Percentiles rank a stretch among this genome's conserved stretches.
phyloP scores from a whole-genome alignment of 92 coral and sea anemone genomes.

The Montipora capitata region DNA sequence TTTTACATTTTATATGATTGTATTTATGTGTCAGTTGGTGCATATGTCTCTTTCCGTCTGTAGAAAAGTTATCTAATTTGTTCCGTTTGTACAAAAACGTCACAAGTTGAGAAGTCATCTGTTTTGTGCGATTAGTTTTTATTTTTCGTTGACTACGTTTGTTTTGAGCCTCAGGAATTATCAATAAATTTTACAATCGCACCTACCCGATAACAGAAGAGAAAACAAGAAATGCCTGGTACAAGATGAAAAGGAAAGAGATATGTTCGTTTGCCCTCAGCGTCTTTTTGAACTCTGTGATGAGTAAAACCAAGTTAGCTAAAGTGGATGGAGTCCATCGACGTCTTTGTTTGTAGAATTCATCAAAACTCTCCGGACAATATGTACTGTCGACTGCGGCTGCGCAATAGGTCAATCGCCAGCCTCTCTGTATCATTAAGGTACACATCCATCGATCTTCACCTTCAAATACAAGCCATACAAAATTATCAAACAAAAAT shows the following conservation, averaged over 20 bases:
- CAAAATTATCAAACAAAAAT: background rate
- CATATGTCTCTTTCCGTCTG: too few relatives aligned
- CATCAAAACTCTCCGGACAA: slow-evolving; percentile 81
- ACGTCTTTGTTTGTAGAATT: slow-evolving; percentile 77
- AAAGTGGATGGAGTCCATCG: slow-evolving; percentile 80
- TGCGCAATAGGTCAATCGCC: slow-evolving; percentile 78
- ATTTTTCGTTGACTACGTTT: too few relatives aligned
- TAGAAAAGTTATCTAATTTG: too few relatives aligned
- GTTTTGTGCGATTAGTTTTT: too few relatives aligned
- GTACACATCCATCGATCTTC: slow-evolving; percentile 84
- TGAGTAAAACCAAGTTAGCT: slow-evolving; percentile 70
- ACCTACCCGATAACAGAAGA: slow-evolving; percentile 74
- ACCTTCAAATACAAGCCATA: slow-evolving; percentile 24
- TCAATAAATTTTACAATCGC: background rate
- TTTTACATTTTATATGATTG: too few relatives aligned
- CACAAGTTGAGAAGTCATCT: too few relatives aligned
- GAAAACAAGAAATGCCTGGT: slow-evolving; percentile 66
- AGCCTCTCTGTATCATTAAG: slow-evolving; percentile 73
- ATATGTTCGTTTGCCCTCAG: slow-evolving; percentile 62
- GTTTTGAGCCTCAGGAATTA: too few relatives aligned
- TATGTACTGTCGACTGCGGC: slow-evolving; percentile 79
- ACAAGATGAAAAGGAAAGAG: slow-evolving; percentile 50
- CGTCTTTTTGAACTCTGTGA: slow-evolving; percentile 59
- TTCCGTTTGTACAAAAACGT: too few relatives aligned
- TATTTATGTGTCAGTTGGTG: too few relatives aligned